Conservation (phyloP, 2,888 invertebrate species). For the Zaprionus bogoriensis region DNA sequence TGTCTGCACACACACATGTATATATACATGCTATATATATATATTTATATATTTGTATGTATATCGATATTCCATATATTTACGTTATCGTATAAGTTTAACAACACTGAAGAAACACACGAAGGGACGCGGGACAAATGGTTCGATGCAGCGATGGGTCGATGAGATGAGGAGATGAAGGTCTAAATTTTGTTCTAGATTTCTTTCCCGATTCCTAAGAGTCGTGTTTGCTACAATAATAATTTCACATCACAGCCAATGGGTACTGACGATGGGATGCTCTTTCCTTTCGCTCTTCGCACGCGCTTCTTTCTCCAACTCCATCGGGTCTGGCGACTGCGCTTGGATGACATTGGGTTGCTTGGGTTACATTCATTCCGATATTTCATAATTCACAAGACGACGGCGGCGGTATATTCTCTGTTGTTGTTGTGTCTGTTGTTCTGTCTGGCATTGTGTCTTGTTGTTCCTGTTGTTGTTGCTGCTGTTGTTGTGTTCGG, state of each 20-base stretch:
- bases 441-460: conserved; percentile 24
- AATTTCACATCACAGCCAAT: conserved; percentile 81
- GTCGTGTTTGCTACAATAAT: conserved; percentile 54
- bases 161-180: conserved; percentile 35
- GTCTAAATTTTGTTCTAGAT: conserved; percentile 29
- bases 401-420: conserved; percentile 9
- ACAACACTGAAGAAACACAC: conserved; percentile 54
- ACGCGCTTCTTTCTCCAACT: neutral
- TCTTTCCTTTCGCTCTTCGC: conserved; percentile 25
- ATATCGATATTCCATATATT: conserved; percentile 3
- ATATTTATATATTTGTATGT: conserved; percentile 21
- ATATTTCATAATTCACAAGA: no score
- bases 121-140: conserved; percentile 21
- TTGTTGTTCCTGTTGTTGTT: no score
- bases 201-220: conserved; percentile 20
- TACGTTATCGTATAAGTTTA: conserved; percentile 30
- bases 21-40: conserved; percentile 15
- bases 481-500: conserved; percentile 25
- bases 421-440: conserved; percentile 11
- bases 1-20: conserved; percentile 7
- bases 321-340: neutral
- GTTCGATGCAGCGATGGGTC: neutral
- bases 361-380: conserved; percentile 7
- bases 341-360: conserved; percentile 10
- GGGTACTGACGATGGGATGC: conserved; percentile 80